Evolutionary conservation across 2,888 invertebrate species (phyloP), one percentile per base, ranked within the genome.

Genomic region (Drosophila niveifrons): DNA sequence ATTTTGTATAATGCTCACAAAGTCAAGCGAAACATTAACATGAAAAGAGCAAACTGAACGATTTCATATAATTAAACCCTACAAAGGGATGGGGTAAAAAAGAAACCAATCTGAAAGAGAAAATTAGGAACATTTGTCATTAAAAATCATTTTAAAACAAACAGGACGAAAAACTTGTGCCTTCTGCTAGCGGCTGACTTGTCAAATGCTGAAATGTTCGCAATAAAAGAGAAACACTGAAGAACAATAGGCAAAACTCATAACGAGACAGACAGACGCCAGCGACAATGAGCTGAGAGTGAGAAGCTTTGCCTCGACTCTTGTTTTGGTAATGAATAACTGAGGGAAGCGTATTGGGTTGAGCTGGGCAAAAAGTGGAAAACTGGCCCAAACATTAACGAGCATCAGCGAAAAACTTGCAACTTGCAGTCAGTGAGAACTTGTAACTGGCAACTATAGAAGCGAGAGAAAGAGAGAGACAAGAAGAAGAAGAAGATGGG

Each of bases 301-400:
- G 65, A 65, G 50, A 67, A 57, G 55, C 56, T 56, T 15, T 13
- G 39, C 71, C 59, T 66, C 62, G 51, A 36, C 62, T 63, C 43
- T 57, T 51, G 53, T 66, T 65, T 75, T 78, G 75, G 58, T 80
- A 83, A 83, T 80, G 75, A 83, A 78, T 58, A 62, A 15, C 47
- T 18, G 10, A 36, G 29, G 11, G 13, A 74, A 50, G 64, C 31
- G 44, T 10, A 52, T 56, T 31, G 43, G 57, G 66, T 15, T 36
- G 56, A 11, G 28, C 29, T 29, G 15, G 23, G 34, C 44, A 41
- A 41, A 63, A 66, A 59, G 53, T 68, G 61, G 58, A 67, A 31
- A 77, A 64, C 74, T 68, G 72, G 78, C 64, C 79, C 77, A 83
- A 86, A 86, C 82, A 83, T 81, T 83, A 86, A 84, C 80, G 84